Base-by-base conservation (phyloP, 2,888 invertebrate species). In the Pilophorus perplexus region DNA sequence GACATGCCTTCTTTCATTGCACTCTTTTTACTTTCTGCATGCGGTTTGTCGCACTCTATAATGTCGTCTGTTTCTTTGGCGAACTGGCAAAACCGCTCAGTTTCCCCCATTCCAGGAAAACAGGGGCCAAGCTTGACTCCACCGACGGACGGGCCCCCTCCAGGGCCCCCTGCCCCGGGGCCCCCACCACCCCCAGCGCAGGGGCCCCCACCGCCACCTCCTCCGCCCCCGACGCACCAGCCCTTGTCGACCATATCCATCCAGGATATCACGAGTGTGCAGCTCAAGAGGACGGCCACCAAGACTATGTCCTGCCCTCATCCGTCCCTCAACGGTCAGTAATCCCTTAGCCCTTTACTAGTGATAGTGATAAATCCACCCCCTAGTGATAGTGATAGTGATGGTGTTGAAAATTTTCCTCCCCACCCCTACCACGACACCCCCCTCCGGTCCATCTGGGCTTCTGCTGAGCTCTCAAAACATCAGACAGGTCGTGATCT, bases 221-320 rank as follows among this genome's bases (percentile, higher is more conserved):
- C 68, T 3, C 73, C 73, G 6, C 72, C 79, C 77, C 67, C 78
- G 3, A 81, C 80, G 62, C 83, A 83, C 69, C 91, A 91, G 75
- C 91, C 91, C 0, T 78, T 92, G n/a, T 89, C 90, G 0, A 87
- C 90, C 60, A 93, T 93, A 76, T 91, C 90, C 76, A 89, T 88
- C 74, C 90, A 91, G 71, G 92, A 93, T 74, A 82, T 93, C 27
- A 87, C 89, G 73, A 88, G 91, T 69, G 92, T 93, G 0, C 88
- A 88, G 77, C 77, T 89, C 69, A 82, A 90, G 50, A 84, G 90
- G 71, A 64, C 66, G 50, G 84, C 89, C 75, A 83, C 86, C 69
- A 91, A 91, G 77, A 90, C 90, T 0, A 82, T 90, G 73, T 90
- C 90, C n/a, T 89, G 90, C n/a, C 88, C 89, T 6, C 81, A 82